Evolutionary conservation across 2,888 invertebrate genomes (phyloP), one percentile per base, ranked within the genome.

Genomic region (Eristalis intricaria): DNA sequence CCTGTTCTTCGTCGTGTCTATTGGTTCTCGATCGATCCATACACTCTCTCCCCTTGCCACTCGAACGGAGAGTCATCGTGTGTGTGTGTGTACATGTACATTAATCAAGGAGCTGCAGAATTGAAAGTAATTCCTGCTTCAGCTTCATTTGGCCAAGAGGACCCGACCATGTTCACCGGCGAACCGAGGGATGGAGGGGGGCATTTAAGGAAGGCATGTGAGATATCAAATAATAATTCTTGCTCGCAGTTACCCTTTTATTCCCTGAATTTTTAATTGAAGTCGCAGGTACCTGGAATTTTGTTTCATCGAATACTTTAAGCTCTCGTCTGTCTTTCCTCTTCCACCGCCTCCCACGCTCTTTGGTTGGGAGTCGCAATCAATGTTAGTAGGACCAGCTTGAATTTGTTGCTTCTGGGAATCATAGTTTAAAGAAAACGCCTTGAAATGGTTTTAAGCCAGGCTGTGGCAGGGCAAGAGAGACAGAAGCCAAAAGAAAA

Each of bases 191-290:
- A 13, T 32, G 26, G 15, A 32, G 23, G 11, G 19, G 50, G 61
- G 70, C 38, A 11, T 23, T 70, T 70, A 32, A 63, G 60, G 58
- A 23, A 22, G 66, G 83, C 40, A 84, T 76, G 61, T 73, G 79
- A 64, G 76, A 65, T 84, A 80, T 84, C 79, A 84, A 87, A 87
- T 87, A 80, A 84, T 87, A 87, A 87, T 87, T 87, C 50, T 7
- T 73, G 26, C 73, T 63, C 50, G 15, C 4, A 19, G 11, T 73
- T 68, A 73, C 84, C 58, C 71, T 76, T 66, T 38, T 63, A 77
- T 74, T 58, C 58, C 26, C 63, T 75, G 79, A 84, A 87, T 87
- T 87, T 87, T 80, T 87, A 87, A 87, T 87, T 87, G 84, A 84
- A 87, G 84, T 76, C 73, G n/a, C n/a, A n/a, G n/a, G 56, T 60